Evolutionary conservation across 1,140 invertebrate genomes (phyloP), one percentile per base, ranked within the genome.

Genomic region (Pseudomyrmex dendroicus): DNA sequence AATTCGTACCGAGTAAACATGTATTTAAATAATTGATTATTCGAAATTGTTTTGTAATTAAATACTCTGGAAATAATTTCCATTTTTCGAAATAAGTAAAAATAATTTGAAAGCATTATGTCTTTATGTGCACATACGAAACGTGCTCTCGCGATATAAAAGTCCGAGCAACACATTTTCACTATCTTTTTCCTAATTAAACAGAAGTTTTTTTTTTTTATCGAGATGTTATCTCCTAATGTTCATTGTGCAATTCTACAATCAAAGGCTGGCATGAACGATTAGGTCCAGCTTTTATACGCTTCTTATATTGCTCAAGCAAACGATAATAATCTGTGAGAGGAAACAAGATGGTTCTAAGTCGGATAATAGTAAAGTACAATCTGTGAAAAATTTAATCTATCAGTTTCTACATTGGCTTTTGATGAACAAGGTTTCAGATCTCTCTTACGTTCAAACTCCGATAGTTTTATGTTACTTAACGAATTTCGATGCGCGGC

Each of bases 401-500:
- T 44, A 17, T 50, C 4, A 20, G 13, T 66, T 35, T 64, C 22
- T 64, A 76, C 54, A 9, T 20, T 1, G 13, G 20, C 20, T 70
- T 22, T 48, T 70, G 35, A 46, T 52, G 2, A 57, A 70, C 13
- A 15, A 3, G 46, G 2, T 56, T 56, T 4, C 15, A 62, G 10
- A 10, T 12, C 48, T 2, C 5, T 80, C 12, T 63, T 3, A 20
- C n/a, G 0, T 61, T 13, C n/a, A 20, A 17, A 50, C 7, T 52
- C 35, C 1, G 5, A 35, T 8, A n/a, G 5, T 68, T 82, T 82
- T 73, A 72, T 15, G 25, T 1, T 17, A 35, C 15, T 17, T 59
- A 80, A 50, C 17, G 54, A 80, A n/a, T n/a, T 13, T 70, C n/a
- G 44, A 50, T 10, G 59, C 61, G 59, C 20, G 48, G 17, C n/a